Evolutionary conservation across 2,113 vertebrate species (phyloP).

Genomic region (Hoplias malabaricus): DNA sequence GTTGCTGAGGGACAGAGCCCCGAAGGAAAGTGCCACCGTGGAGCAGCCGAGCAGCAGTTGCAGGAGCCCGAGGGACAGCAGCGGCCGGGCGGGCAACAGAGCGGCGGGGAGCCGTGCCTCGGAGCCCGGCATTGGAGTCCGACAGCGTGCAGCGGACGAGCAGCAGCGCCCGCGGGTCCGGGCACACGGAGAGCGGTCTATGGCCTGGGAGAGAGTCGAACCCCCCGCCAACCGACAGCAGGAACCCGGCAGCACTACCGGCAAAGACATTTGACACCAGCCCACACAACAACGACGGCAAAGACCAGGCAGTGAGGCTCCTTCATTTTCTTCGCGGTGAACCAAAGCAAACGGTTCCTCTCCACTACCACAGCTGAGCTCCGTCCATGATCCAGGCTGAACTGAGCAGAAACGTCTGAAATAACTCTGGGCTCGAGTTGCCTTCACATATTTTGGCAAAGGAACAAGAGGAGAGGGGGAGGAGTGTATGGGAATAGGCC

Average conservation of each 20-base stretch:
- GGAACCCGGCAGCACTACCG: slow-evolving; percentile 79
- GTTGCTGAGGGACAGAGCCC: slow-evolving; percentile 78
- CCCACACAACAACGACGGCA: slow-evolving; percentile 12
- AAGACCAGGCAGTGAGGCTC: slow-evolving; percentile 3
- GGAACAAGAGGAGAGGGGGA: slow-evolving; percentile 40
- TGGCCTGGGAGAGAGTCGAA: slow-evolving; percentile 59
- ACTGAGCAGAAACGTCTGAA: slow-evolving; percentile 54
- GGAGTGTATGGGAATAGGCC: slow-evolving; percentile 34
- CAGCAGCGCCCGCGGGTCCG: slow-evolving; percentile 57
- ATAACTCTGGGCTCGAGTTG: slow-evolving; percentile 51
- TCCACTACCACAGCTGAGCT: too few species aligned
- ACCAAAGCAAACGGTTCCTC: slow-evolving; percentile 7
- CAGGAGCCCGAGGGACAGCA: slow-evolving; percentile 79
- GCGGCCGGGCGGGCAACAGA: slow-evolving; percentile 69
- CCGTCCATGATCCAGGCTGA: slow-evolving; percentile 27
- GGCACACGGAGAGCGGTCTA: slow-evolving; percentile 57
- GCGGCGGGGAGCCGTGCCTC: slow-evolving; percentile 52
- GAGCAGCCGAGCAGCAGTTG: slow-evolving; percentile 82
- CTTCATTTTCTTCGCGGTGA: slow-evolving; percentile 27
- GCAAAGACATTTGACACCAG: slow-evolving; percentile 72
- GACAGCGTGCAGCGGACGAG: slow-evolving; percentile 52
- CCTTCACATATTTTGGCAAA: slow-evolving; percentile 47
- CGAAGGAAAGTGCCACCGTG: slow-evolving; percentile 82
- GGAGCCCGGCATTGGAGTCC: slow-evolving; percentile 51
- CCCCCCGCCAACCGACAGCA: slow-evolving; percentile 74